Percentiles rank a stretch among this genome's conserved stretches.
phyloP scores from a whole-genome alignment of 1,140 invertebrate species.

The Rhagoletis zephyria region DNA sequence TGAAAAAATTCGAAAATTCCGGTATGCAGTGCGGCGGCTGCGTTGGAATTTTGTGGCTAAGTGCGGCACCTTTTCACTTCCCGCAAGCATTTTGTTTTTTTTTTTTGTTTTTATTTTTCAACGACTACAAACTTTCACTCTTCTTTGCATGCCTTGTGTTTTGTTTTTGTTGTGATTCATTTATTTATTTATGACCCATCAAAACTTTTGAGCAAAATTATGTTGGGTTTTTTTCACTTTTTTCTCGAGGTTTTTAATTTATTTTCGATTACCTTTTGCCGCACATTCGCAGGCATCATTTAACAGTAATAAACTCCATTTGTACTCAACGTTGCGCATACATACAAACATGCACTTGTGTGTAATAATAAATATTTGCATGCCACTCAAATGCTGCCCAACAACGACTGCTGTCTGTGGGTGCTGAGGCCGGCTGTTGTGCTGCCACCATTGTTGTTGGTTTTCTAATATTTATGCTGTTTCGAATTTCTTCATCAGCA shows the following conservation, averaged over 20 bases:
- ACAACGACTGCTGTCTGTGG: neutral
- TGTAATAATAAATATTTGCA: neutral
- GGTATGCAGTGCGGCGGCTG: neutral
- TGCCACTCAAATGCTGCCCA: neutral
- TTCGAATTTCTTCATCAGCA: neutral
- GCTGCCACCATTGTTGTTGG: neutral
- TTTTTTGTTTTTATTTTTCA: neutral
- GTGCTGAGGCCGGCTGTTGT: neutral
- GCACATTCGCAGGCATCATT: neutral
- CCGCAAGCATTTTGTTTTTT: neutral
- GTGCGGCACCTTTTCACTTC: slow-evolving; percentile 48
- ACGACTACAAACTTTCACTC: slow-evolving; percentile 30
- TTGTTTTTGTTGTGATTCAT: neutral
- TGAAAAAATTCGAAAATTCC: slow-evolving; percentile 19
- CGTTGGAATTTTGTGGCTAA: neutral
- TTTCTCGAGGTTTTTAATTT: neutral
- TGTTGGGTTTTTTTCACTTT: neutral
- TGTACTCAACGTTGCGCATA: neutral
- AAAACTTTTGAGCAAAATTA: neutral
- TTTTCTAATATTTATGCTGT: neutral
- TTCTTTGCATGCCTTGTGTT: slow-evolving; percentile 15
- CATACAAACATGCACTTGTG: neutral
- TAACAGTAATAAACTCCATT: neutral
- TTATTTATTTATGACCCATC: neutral
- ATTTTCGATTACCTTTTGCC: neutral